Conservation (phyloP, 2,888 invertebrate genomes). For the Bellardia bayeri region DNA sequence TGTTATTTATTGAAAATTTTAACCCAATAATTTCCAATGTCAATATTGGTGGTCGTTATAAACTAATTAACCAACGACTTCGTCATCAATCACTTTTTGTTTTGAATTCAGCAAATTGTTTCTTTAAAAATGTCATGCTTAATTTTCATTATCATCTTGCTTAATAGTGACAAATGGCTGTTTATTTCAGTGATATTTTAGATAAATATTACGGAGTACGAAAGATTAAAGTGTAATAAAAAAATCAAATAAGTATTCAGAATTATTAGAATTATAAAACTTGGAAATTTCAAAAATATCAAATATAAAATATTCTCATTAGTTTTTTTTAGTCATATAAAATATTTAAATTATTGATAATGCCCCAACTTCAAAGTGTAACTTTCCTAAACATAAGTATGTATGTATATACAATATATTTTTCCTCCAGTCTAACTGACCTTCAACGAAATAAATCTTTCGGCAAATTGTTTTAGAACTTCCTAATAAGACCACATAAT, state of each 20-base stretch:
- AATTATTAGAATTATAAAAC: background rate
- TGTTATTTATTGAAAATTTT: constrained; percentile 13
- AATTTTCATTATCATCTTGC: background rate
- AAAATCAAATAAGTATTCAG: background rate
- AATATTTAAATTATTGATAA: no score
- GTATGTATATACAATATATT: background rate
- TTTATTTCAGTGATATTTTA: background rate
- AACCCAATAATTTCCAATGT: constrained; percentile 54
- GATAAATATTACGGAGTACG: background rate
- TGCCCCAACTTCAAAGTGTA: background rate
- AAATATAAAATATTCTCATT: no score
- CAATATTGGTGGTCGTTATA: constrained; percentile 20
- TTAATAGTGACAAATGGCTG: background rate
- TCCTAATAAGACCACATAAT: constrained; percentile 20
- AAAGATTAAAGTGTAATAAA: background rate
- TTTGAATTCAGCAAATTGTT: constrained; percentile 4
- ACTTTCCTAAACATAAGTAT: background rate
- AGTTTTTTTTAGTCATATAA: no score
- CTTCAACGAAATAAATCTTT: constrained; percentile 53
- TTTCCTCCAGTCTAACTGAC: constrained; percentile 7
- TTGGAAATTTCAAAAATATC: no score
- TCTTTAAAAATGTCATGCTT: constrained; percentile 13
- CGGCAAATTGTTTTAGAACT: constrained; percentile 22
- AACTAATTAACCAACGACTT: background rate
- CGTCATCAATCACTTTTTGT: constrained; percentile 52